phyloP scores from a whole-genome alignment of 2,888 invertebrate species.

The Nomada goodeniana region DNA sequence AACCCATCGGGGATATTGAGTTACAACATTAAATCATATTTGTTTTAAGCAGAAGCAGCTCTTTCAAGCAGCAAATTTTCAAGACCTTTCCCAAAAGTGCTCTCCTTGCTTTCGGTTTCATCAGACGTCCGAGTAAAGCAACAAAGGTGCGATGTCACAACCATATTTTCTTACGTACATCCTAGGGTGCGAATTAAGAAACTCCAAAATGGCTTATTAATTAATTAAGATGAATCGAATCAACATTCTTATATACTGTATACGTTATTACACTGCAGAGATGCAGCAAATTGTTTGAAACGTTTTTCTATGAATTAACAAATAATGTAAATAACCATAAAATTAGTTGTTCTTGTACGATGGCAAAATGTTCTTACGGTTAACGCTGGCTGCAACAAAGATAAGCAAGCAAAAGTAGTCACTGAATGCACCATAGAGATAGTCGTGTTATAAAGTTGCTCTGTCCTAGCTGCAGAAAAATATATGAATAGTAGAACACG shows the following conservation, averaged over 20 bases:
- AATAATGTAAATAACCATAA: neutral
- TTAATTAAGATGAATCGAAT: neutral
- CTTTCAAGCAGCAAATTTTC: neutral
- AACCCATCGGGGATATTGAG: neutral
- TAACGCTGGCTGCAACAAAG: no score
- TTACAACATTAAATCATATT: neutral
- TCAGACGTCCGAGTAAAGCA: no score
- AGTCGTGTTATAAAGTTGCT: constrained; percentile 11
- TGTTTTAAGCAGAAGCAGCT: neutral
- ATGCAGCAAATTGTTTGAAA: neutral
- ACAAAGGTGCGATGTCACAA: no score
- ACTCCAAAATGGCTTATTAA: no score
- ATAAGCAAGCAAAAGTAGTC: neutral
- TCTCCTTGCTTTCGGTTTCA: no score
- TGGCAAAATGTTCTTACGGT: no score
- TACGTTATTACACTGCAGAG: no score
- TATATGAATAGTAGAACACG: constrained; percentile 40
- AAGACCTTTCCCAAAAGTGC: neutral
- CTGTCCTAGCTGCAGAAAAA: neutral
- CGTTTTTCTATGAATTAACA: neutral
- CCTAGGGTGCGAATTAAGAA: no score
- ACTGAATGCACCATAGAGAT: neutral
- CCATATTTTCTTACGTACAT: no score
- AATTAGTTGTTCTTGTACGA: no score
- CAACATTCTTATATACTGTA: no score